Percentiles rank a stretch among this genome's conserved stretches.
phyloP scores from a whole-genome alignment of 1,140 invertebrate genomes.

The Cheumatopsyche charites region DNA sequence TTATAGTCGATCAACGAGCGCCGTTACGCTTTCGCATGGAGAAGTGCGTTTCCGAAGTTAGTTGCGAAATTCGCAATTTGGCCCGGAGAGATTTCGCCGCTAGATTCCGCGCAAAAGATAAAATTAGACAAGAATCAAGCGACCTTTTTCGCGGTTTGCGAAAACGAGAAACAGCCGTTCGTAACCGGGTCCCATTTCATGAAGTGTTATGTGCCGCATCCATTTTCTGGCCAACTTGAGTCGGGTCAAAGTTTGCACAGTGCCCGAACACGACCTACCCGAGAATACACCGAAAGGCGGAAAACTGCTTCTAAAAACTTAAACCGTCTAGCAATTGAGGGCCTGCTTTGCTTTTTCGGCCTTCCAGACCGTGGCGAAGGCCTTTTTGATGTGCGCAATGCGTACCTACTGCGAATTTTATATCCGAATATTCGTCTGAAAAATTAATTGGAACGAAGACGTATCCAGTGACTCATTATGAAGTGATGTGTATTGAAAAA shows the following conservation, averaged over 20 bases:
- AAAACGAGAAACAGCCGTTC: constrained; percentile 20
- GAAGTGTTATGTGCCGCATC: constrained; percentile 29
- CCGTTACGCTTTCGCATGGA: no score
- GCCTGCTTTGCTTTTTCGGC: background rate
- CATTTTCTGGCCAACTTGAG: constrained; percentile 33
- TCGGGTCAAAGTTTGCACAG: constrained; percentile 34
- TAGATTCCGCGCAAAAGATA: no score
- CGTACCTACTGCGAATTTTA: background rate
- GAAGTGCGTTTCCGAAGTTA: no score
- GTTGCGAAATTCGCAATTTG: no score
- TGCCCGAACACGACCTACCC: constrained; percentile 9
- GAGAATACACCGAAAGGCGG: no score
- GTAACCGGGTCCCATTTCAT: constrained; percentile 26
- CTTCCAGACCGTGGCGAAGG: no score
- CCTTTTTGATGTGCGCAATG: background rate
- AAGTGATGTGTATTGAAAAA: background rate
- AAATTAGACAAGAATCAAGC: no score
- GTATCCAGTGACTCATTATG: constrained; percentile 2
- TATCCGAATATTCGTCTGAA: background rate
- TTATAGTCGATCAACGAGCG: no score
- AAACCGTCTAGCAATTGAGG: background rate
- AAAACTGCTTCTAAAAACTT: constrained; percentile 30
- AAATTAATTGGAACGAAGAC: background rate
- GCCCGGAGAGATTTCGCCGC: no score
- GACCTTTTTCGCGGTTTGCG: background rate